A percentile compares a stretch with the other conserved stretches of the same genome.
Conservation (phyloP, 1,140 invertebrate genomes). For the Drosophila kikkawai region DNA sequence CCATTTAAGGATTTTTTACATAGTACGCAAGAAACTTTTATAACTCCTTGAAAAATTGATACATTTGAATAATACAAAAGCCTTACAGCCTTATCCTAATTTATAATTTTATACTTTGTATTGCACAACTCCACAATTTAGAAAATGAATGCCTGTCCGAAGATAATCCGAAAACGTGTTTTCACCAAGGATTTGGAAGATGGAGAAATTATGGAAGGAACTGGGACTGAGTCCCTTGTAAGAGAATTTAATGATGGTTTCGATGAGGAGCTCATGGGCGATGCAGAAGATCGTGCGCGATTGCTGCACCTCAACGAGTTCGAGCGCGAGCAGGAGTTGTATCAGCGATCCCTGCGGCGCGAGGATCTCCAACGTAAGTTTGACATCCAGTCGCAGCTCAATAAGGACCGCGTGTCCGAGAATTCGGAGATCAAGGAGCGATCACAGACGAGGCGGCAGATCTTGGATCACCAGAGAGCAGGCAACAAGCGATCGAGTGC, state of each 20-base stretch:
- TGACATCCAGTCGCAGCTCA: slow-evolving; percentile 12
- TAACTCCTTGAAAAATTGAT: no score
- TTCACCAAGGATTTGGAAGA: slow-evolving; percentile 62
- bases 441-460: slow-evolving; percentile 1
- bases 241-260: slow-evolving; percentile 87
- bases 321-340: slow-evolving; percentile 94
- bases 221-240: neutral
- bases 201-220: slow-evolving; percentile 14
- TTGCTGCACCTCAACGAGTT: slow-evolving; percentile 97
- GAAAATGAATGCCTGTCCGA: slow-evolving; percentile 82
- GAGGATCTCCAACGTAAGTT: slow-evolving; percentile 20
- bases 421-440: slow-evolving; percentile 15
- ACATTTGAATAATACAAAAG: no score
- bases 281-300: slow-evolving; percentile 95
- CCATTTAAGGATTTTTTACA: no score
- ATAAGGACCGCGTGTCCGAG: neutral
- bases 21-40: no score
- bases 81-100: no score
- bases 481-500: slow-evolving; percentile 17
- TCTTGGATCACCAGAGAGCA: slow-evolving; percentile 1
- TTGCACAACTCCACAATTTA: neutral
- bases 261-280: slow-evolving; percentile 97
- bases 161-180: slow-evolving; percentile 90
- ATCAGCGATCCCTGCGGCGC: neutral
- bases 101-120: neutral